These are phyloP conservation scores for Hydrotaea diabolus DNA, from an alignment of 2,888 invertebrate genomes.

Conservation along the genomic window DNA sequence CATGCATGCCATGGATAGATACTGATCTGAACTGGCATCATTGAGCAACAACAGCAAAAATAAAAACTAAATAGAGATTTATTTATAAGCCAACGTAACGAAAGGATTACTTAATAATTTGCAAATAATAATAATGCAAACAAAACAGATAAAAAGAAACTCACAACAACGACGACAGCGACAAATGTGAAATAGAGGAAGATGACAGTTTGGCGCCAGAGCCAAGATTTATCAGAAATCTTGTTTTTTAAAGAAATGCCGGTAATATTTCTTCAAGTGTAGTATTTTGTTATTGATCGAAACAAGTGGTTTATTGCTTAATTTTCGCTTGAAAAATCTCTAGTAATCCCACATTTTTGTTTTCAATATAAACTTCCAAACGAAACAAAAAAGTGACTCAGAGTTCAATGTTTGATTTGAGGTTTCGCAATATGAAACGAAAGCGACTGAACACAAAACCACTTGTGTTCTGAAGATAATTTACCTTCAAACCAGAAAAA, in stretches of 20 bases:
- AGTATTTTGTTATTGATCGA: not conserved
- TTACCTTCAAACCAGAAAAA: conserved; percentile 4
- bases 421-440: conserved; percentile 21
- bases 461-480: conserved; percentile 50
- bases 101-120: conserved; percentile 53
- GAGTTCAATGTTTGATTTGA: conserved; percentile 7
- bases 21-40: not conserved
- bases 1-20: conserved; percentile 39
- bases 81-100: conserved; percentile 37
- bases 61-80: not conserved
- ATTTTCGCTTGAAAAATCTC: conserved; percentile 1
- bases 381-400: not conserved
- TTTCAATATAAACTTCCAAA: too few species aligned
- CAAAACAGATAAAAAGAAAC: too few species aligned
- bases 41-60: not conserved
- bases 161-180: not conserved
- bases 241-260: not conserved
- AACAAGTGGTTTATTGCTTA: conserved; percentile 23
- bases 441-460: conserved; percentile 6
- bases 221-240: not conserved
- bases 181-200: conserved; percentile 26
- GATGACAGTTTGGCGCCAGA: conserved; percentile 29
- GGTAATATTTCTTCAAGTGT: not conserved
- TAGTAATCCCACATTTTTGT: not conserved
- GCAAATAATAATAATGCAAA: not conserved